Conservation (phyloP, 1,140 invertebrate genomes). For the Bradynema listronoti region DNA sequence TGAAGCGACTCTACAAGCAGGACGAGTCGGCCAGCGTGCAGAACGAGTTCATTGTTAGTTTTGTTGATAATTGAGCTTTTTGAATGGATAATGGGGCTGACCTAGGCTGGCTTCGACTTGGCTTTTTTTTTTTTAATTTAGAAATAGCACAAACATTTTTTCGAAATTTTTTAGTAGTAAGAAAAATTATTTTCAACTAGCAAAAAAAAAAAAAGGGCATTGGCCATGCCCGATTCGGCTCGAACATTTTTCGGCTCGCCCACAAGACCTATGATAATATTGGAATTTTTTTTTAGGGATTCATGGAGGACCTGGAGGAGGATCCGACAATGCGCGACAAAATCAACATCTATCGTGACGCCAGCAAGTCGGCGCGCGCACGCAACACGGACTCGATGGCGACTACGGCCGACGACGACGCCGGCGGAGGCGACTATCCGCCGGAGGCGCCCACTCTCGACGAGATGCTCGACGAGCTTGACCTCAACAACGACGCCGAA, state of each 20-base stretch:
- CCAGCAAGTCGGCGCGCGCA: conserved; percentile 18
- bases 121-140: too few species aligned
- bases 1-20: conserved; percentile 70
- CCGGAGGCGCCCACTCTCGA: conserved; percentile 77
- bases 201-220: too few species aligned
- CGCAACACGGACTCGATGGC: conserved; percentile 13
- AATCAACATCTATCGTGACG: conserved; percentile 82
- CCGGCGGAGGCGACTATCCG: conserved; percentile 53
- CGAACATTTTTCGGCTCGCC: too few species aligned
- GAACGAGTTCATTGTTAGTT: conserved; percentile 45
- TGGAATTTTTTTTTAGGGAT: conserved; percentile 60
- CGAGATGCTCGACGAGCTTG: conserved; percentile 92
- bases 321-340: conserved; percentile 78
- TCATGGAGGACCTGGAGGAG: conserved; percentile 94
- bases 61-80: too few species aligned
- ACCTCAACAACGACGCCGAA: conserved; percentile 57
- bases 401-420: conserved; percentile 59
- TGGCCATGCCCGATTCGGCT: too few species aligned
- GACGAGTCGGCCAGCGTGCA: conserved; percentile 49
- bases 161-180: too few species aligned
- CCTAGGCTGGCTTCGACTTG: too few species aligned
- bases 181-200: too few species aligned
- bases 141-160: too few species aligned
- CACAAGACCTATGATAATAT: too few species aligned
- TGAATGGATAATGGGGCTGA: too few species aligned